Evolutionary conservation across 92 coral and sea anemone species (phyloP), one percentile per base, ranked within the genome.

Genomic region (Umimayanthus chanpuru): DNA sequence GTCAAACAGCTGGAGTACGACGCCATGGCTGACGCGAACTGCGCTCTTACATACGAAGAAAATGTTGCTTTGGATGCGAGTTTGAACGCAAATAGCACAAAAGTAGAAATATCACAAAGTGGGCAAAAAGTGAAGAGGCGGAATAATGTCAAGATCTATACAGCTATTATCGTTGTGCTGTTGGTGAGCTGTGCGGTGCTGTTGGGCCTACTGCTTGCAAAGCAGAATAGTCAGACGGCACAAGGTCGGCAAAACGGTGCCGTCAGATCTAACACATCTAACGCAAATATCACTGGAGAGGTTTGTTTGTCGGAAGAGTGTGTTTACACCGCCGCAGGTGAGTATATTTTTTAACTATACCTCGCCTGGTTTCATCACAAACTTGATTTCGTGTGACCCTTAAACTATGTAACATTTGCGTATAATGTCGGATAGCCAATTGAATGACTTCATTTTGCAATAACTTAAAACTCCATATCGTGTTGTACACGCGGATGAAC

Each of bases 301-400:
- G 79, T 83, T 71, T 83, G 87, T 47, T 68, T 70, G 77, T 83
- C 87, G 79, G 87, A 90, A 39, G 80, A 90, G 25, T 92, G 94
- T 85, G 92, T 92, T n/a, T 85, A 86, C 71, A 90, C 92, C 5
- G 94, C 94, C 30, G 77, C 94, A 25, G 94, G 94, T 92, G 80
- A 76, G 80, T 39, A 49, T 14, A 70, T 36, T 26, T 70, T 70
- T 68, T 6, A 83, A 30, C 65, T 83, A 25, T 44, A 25, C 66
- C 10, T 44, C 6, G 16, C 58, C 20, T 16, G 58, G 58, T 53
- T 53, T 53, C 38, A 28, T 10, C 65, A 44, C 40, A 47, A 8
- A 28, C 38, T 49, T 28, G 65, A 7, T 78, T 78, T 49, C 47
- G 25, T 75, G 47, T 75, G 53, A 18, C 79, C 79, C 25, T 36